Percentiles rank a stretch among this genome's conserved stretches.
Conservation (phyloP, 1,140 invertebrate species). For the Amphibalanus amphitrite region DNA sequence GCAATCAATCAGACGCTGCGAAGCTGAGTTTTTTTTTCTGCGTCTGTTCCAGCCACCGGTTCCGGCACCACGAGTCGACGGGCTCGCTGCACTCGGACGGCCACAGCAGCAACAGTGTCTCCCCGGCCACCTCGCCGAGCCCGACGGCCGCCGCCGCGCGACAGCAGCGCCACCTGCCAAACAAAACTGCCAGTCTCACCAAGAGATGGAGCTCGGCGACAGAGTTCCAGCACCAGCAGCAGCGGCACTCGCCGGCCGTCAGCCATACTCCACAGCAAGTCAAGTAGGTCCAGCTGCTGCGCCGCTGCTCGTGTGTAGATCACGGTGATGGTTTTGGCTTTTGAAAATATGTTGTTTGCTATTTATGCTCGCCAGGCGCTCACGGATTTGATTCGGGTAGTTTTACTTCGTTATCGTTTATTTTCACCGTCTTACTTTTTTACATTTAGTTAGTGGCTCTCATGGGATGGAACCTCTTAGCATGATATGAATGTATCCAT, state of each 20-base stretch:
- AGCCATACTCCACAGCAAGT: background rate
- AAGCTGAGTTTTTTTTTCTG: background rate
- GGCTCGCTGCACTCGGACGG: background rate
- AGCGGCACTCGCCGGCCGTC: background rate
- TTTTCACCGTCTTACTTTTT: no score
- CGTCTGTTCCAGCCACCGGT: background rate
- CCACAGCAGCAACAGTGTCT: background rate
- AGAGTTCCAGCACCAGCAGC: background rate
- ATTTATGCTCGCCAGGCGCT: no score
- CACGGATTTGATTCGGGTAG: no score
- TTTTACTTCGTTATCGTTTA: no score
- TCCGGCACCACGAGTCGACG: background rate
- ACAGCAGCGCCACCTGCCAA: background rate
- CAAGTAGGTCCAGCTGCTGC: background rate
- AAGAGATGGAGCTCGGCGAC: background rate
- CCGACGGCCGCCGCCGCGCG: background rate
- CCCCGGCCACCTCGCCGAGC: background rate
- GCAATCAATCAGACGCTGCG: no score
- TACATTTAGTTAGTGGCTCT: no score
- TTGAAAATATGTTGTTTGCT: no score
- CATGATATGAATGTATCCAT: no score
- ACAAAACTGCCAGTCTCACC: background rate
- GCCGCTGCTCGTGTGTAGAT: no score
- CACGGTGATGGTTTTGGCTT: no score
- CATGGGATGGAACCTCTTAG: no score